Evolutionary conservation across 2,797 vertebrate species (phyloP).

Genomic region (Lophius americanus): DNA sequence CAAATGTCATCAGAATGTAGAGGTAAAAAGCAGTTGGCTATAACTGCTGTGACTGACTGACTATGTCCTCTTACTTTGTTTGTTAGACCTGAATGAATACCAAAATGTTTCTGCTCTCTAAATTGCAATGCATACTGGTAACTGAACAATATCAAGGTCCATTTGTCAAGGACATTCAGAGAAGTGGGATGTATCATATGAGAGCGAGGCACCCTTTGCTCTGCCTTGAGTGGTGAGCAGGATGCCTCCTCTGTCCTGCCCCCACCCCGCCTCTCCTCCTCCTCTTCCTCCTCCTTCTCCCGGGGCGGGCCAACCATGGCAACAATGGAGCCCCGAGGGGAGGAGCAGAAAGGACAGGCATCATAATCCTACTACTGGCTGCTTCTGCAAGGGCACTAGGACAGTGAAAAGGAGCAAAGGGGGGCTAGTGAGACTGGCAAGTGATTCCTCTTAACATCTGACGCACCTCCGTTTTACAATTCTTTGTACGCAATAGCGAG

Average conservation of each 20-base stretch:
- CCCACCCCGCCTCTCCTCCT: constrained; percentile 57
- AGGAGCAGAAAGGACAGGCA: constrained; percentile 71
- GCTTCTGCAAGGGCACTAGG: constrained; percentile 64
- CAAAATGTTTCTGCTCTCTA: constrained; percentile 17
- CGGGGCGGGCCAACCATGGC: constrained; percentile 74
- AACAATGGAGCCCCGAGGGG: constrained; percentile 76
- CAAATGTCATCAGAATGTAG: constrained; percentile 10
- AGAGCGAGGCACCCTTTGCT: constrained; percentile 61
- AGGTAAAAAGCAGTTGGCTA: neutral
- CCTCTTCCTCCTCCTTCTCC: constrained; percentile 32
- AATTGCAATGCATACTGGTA: constrained; percentile 1
- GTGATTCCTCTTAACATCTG: constrained; percentile 78
- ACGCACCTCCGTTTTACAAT: constrained; percentile 69
- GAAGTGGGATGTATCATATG: constrained; percentile 65
- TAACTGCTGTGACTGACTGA: too few relatives aligned
- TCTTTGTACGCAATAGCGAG: constrained; percentile 57
- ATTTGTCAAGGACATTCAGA: constrained; percentile 68
- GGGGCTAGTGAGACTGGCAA: constrained; percentile 49
- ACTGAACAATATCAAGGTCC: constrained; percentile 45
- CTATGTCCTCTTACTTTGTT: too few relatives aligned
- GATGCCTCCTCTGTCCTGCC: constrained; percentile 57
- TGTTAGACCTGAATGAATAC: constrained; percentile 8
- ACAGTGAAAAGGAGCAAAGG: constrained; percentile 53
- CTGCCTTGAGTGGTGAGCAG: constrained; percentile 62
- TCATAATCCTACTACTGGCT: constrained; percentile 77